phyloP scores from a whole-genome alignment of 1,140 invertebrate genomes.

The Ylistrum balloti region DNA sequence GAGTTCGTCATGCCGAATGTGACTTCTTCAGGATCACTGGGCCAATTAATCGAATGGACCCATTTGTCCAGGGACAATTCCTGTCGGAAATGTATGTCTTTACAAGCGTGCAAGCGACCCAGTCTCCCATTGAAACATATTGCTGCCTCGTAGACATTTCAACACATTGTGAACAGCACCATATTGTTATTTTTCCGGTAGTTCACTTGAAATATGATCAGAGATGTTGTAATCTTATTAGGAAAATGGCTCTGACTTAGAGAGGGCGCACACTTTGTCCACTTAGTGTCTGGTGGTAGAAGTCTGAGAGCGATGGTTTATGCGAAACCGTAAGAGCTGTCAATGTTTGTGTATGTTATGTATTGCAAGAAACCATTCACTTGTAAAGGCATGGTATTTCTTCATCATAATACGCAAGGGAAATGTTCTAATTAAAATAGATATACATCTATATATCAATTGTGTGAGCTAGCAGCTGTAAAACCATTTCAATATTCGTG shows the following conservation, averaged over 20 bases:
- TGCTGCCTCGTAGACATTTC: neutral
- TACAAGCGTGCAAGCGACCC: neutral
- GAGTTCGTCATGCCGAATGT: neutral
- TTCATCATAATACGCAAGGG: too few relatives aligned
- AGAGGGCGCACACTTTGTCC: neutral
- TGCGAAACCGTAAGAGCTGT: neutral
- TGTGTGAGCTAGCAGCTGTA: too few relatives aligned
- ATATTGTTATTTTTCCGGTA: neutral
- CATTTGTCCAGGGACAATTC: neutral
- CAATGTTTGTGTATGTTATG: too few relatives aligned
- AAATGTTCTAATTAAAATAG: too few relatives aligned
- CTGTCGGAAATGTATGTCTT: neutral
- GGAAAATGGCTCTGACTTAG: neutral
- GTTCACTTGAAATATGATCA: neutral
- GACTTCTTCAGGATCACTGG: neutral
- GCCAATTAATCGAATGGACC: neutral
- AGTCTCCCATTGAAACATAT: neutral
- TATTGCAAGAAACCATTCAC: too few relatives aligned
- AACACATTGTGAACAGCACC: neutral
- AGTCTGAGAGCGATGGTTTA: neutral
- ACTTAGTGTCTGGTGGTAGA: neutral
- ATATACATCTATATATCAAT: too few relatives aligned
- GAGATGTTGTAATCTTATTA: neutral
- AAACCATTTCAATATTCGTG: too few relatives aligned
- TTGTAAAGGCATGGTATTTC: too few relatives aligned